These are phyloP conservation scores for Lagodon rhomboides DNA, from an alignment of 2,797 vertebrate genomes.

Conservation along the genomic window DNA sequence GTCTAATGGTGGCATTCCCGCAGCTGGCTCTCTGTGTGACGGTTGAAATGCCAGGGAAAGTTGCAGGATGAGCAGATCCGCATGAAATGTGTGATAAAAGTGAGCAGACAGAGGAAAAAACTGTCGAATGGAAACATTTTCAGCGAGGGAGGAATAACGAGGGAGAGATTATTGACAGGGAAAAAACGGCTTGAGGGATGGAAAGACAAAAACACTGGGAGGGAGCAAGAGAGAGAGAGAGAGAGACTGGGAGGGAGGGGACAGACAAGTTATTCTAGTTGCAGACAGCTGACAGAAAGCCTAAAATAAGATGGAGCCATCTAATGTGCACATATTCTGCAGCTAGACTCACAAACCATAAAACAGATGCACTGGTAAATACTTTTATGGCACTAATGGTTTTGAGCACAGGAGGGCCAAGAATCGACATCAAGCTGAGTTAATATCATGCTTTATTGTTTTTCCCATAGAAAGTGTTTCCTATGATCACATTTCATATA, in stretches of 20 bases:
- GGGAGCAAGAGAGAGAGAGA: conserved; percentile 44
- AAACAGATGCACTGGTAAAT: conserved; percentile 56
- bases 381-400: conserved; percentile 38
- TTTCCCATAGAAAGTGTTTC: conserved; percentile 66
- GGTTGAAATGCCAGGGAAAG: conserved; percentile 25
- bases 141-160: conserved; percentile 31
- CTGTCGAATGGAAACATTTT: conserved; percentile 27
- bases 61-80: conserved; percentile 34
- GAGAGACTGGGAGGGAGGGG: conserved; percentile 47
- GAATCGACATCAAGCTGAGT: conserved; percentile 36
- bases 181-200: conserved; percentile 31
- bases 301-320: conserved; percentile 81
- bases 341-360: conserved; percentile 76
- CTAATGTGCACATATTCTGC: conserved; percentile 69
- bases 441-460: conserved; percentile 81
- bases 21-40: conserved; percentile 5
- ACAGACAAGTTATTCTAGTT: conserved; percentile 85
- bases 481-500: conserved; percentile 75
- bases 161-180: conserved; percentile 50
- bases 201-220: conserved; percentile 59
- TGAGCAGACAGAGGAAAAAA: background rate
- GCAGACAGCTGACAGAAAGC: conserved; percentile 82
- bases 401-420: conserved; percentile 38
- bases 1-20: background rate
- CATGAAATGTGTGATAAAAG: conserved; percentile 36